Conservation (phyloP, 23 tunicate genomes). For the Styela plicata region DNA sequence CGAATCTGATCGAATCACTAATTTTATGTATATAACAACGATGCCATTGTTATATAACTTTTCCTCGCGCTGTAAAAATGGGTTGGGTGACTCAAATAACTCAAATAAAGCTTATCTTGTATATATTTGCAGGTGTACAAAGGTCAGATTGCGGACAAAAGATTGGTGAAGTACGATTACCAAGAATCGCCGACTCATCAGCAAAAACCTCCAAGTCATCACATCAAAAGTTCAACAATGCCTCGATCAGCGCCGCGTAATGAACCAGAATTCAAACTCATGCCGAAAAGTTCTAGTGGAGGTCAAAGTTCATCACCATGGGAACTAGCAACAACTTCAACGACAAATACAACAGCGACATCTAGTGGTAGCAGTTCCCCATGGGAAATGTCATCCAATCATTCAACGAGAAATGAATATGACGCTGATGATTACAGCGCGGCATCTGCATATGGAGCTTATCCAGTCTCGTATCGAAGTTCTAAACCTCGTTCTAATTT, state of each 20-base stretch:
- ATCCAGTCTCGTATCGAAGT: constrained; percentile 35
- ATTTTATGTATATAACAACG: too few relatives aligned
- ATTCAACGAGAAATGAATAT: constrained; percentile 8
- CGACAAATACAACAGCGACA: background rate
- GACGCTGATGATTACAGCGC: constrained; percentile 35
- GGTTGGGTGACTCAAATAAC: too few relatives aligned
- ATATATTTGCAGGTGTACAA: constrained; percentile 30
- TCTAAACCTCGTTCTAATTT: background rate
- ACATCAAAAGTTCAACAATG: too few relatives aligned
- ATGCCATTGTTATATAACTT: too few relatives aligned
- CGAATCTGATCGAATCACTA: too few relatives aligned
- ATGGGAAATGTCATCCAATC: constrained; percentile 21
- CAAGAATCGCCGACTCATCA: background rate
- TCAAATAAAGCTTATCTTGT: too few relatives aligned
- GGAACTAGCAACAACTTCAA: constrained; percentile 37
- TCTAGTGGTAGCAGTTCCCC: background rate
- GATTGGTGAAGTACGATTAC: constrained; percentile 48
- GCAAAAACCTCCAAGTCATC: background rate
- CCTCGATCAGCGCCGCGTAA: background rate
- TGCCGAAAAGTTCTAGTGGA: background rate
- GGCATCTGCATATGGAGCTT: constrained; percentile 75
- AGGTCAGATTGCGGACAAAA: constrained; percentile 47
- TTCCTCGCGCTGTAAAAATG: too few relatives aligned
- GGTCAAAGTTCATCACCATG: constrained; percentile 45
- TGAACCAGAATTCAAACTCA: background rate